Evolutionary conservation across 2,113 vertebrate genomes (phyloP).

Genomic region (Pelusios castaneus): DNA sequence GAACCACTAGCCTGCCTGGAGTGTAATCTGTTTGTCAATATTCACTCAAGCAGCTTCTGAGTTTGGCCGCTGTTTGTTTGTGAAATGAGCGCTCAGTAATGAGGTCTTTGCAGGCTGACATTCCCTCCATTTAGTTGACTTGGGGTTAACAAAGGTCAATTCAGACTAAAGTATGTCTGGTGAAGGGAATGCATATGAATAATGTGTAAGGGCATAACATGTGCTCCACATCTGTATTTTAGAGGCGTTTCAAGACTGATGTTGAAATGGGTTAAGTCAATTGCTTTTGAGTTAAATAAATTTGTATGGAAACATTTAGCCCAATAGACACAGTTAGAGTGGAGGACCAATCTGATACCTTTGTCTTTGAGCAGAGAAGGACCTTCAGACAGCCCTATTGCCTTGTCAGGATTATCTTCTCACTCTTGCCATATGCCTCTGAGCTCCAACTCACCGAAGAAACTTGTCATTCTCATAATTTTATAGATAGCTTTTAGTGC

Average conservation of each 20-base stretch:
- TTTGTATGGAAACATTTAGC: neutral
- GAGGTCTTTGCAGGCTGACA: neutral
- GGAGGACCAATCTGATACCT: neutral
- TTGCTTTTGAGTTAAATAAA: neutral
- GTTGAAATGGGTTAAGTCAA: neutral
- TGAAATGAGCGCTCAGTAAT: neutral
- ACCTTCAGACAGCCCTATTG: rapidly evolving
- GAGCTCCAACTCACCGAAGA: neutral
- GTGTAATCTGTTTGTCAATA: neutral
- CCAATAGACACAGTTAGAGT: neutral
- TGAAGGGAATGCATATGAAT: neutral
- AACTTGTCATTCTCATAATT: neutral
- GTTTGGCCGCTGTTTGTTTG: neutral
- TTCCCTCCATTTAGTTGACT: neutral
- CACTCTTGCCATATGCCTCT: neutral
- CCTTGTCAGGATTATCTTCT: neutral
- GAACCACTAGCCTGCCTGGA: neutral
- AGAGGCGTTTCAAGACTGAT: neutral
- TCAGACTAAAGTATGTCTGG: neutral
- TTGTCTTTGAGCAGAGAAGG: neutral
- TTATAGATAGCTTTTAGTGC: neutral
- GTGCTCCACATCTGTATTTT: neutral
- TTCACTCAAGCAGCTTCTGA: neutral
- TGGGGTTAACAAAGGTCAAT: neutral
- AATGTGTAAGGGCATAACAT: neutral